Evolutionary conservation across 2,797 vertebrate genomes (phyloP), one percentile per base, ranked within the genome.

Genomic region (Onychomys torridus): DNA sequence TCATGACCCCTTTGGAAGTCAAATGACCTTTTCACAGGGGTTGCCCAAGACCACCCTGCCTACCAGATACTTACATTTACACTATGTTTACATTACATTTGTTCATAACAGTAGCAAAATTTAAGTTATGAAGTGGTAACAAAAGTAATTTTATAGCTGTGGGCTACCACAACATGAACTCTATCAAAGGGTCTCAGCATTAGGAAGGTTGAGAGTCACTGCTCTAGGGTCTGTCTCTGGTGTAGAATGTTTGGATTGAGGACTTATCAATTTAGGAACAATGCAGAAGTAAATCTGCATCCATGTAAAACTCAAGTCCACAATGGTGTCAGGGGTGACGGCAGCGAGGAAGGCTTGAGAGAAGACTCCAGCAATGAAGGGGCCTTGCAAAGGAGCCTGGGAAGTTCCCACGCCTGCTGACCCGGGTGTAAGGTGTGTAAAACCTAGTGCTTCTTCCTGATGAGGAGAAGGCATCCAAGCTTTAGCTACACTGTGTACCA

Each of bases 311-410:
- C 34, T 55, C 77, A 37, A 37, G 37, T 17, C n/a, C 17, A 49
- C 27, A 13, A 27, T 25, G 73, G 6, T 57, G 0, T 29, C 34
- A 71, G 67, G 16, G 55, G 49, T 34, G 23, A 6, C 0, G 2
- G 63, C 9, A 1, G 52, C 40, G 25, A 29, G 52, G 63, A 1
- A n/a, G 69, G 7, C 75, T 40, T 17, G 14, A 14, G 37, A 43
- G 0, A 2, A 43, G 40, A 65, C 32, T 43, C 89, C 17, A n/a
- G 49, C 2, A 17, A 13, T 0, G 1, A 57, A 19, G 2, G 11
- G 19, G 37, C 57, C 40, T 78, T 0, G 3, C 52, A 76, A 76
- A 46, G 73, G 5, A 5, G 55, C 61, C 4, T 1, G 67, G 43
- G 34, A 34, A 6, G n/a, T 77, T 81, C 16, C 0, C 85, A n/a